Evolutionary conservation across 2,888 invertebrate genomes (phyloP).

Genomic region (Malacosoma neustria): DNA sequence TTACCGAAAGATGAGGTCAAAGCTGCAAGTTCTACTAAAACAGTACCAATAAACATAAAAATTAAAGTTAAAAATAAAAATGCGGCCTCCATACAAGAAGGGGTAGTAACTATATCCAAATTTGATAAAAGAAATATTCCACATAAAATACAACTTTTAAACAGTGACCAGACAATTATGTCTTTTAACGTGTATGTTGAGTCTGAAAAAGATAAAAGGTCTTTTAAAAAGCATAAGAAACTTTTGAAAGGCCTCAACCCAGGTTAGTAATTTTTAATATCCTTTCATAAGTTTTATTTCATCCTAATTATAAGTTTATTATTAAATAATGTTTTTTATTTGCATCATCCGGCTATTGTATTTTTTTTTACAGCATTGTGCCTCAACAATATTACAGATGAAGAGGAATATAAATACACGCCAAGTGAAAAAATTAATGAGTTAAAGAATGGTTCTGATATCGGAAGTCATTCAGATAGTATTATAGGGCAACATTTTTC

Average conservation of each 20-base stretch:
- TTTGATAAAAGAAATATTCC: constrained; percentile 12
- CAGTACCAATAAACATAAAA: constrained; percentile 43
- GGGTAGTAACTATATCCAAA: constrained; percentile 31
- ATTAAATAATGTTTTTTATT: no score
- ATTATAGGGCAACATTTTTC: constrained; percentile 18
- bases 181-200: constrained; percentile 52
- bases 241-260: constrained; percentile 29
- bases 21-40: constrained; percentile 19
- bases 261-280: constrained; percentile 21
- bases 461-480: constrained; percentile 18
- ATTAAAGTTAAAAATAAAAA: constrained; percentile 46
- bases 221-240: constrained; percentile 27
- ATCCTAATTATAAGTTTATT: no score
- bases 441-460: neutral
- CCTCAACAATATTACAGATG: neutral
- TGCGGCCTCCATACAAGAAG: constrained; percentile 19
- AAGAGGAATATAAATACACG: constrained; percentile 4
- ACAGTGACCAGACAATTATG: constrained; percentile 55
- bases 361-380: neutral
- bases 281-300: no score
- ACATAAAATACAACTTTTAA: constrained; percentile 35
- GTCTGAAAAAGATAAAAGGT: constrained; percentile 26
- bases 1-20: constrained; percentile 26
- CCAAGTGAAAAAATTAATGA: neutral
- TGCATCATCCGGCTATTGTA: no score